Evolutionary conservation across 2,797 vertebrate species (phyloP).

Genomic region (Scleropages formosus): DNA sequence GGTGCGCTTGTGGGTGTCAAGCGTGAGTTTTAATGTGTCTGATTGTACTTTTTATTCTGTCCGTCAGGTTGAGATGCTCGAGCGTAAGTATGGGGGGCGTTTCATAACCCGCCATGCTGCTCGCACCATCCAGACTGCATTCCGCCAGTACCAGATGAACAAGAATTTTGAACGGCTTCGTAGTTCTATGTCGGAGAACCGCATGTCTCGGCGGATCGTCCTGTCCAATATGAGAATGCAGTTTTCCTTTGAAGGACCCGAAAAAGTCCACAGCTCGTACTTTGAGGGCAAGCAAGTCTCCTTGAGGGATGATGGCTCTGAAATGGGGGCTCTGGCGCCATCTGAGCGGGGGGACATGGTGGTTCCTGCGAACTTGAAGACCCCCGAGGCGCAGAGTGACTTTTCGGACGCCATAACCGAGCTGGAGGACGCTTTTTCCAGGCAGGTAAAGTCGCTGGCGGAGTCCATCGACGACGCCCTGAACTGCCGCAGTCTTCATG

Average conservation of each 20-base stretch:
- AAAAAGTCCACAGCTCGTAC: slow-evolving; percentile 91
- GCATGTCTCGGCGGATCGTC: slow-evolving; percentile 84
- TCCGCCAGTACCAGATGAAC: slow-evolving; percentile 91
- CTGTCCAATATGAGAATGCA: slow-evolving; percentile 98
- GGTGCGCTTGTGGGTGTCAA: slow-evolving; percentile 1
- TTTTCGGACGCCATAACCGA: slow-evolving; percentile 90
- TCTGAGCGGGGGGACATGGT: slow-evolving; percentile 75
- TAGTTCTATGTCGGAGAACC: slow-evolving; percentile 88
- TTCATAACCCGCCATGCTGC: slow-evolving; percentile 85
- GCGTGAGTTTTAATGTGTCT: background rate
- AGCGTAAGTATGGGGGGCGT: slow-evolving; percentile 86
- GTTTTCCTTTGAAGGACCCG: slow-evolving; percentile 95
- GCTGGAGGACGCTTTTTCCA: slow-evolving; percentile 92
- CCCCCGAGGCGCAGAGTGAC: slow-evolving; percentile 75
- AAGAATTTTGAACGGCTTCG: slow-evolving; percentile 86
- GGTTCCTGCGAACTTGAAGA: slow-evolving; percentile 71
- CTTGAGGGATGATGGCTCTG: slow-evolving; percentile 79
- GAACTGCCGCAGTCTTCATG: slow-evolving; percentile 88
- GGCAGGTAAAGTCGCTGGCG: slow-evolving; percentile 92
- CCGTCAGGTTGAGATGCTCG: slow-evolving; percentile 85
- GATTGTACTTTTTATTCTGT: background rate
- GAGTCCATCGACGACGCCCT: slow-evolving; percentile 95
- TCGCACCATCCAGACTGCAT: slow-evolving; percentile 84
- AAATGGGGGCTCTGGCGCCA: slow-evolving; percentile 72
- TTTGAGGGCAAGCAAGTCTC: slow-evolving; percentile 92